phyloP scores from a whole-genome alignment of 1,140 invertebrate genomes.

The Eubasilissa regina region DNA sequence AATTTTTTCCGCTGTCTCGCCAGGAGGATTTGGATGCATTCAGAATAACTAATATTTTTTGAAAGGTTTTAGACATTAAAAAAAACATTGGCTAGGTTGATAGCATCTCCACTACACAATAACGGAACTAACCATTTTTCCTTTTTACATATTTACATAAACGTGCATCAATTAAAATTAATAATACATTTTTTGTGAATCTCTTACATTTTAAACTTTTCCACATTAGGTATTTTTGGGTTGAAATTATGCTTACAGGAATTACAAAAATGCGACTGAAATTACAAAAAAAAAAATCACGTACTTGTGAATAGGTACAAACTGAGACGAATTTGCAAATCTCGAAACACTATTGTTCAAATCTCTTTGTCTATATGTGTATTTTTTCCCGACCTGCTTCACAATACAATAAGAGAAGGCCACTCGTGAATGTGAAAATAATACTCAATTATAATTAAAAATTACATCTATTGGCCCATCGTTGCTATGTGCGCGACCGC shows the following conservation, averaged over 20 bases:
- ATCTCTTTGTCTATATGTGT: neutral
- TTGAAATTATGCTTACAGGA: neutral
- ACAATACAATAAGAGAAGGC: conserved; percentile 46
- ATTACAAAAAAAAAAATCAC: neutral
- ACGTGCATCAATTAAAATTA: conserved; percentile 41
- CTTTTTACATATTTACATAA: conserved; percentile 54
- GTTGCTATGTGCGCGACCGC: conserved; percentile 73
- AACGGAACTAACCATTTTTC: conserved; percentile 13
- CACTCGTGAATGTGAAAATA: conserved; percentile 58
- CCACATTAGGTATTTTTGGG: conserved; percentile 3
- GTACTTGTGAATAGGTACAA: neutral
- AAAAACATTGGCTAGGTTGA: conserved; percentile 54
- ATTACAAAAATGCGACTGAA: neutral
- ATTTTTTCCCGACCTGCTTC: conserved; percentile 10
- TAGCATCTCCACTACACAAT: conserved; percentile 34
- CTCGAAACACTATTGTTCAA: neutral
- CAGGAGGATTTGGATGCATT: conserved; percentile 30
- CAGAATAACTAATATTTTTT: conserved; percentile 34
- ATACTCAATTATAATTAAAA: conserved; percentile 60
- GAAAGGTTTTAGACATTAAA: conserved; percentile 56
- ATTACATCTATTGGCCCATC: conserved; percentile 73
- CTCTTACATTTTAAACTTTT: conserved; percentile 36
- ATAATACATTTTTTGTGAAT: conserved; percentile 51
- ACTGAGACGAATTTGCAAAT: neutral
- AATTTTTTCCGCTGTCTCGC: conserved; percentile 12